Conservation (phyloP, 2,113 vertebrate species). For the Cheilinus undulatus region DNA sequence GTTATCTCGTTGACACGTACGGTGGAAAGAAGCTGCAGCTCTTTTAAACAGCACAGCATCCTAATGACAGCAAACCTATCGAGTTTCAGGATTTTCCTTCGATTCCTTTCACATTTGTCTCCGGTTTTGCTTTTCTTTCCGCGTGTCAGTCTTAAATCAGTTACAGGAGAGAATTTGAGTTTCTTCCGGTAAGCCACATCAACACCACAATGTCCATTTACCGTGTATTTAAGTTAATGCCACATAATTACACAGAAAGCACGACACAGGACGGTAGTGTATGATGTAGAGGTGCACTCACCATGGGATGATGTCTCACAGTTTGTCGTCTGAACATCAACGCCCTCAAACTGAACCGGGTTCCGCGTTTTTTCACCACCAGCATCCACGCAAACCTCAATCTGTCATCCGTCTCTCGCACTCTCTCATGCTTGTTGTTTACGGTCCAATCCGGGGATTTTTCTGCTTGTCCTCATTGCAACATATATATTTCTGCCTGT, state of each 20-base stretch:
- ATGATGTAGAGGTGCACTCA: constrained; percentile 55
- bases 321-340: constrained; percentile 4
- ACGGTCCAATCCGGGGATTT: constrained; percentile 65
- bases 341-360: constrained; percentile 2
- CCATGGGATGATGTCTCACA: constrained; percentile 31
- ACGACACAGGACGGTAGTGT: neutral
- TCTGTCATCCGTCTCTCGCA: constrained; percentile 35
- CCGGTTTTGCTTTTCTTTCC: neutral
- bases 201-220: neutral
- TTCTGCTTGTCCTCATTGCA: constrained; percentile 22
- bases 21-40: too few species aligned
- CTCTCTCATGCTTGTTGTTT: constrained; percentile 69
- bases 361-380: constrained; percentile 1
- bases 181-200: too few species aligned
- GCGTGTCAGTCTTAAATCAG: neutral
- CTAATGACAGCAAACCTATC: neutral
- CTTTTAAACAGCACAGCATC: neutral
- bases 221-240: neutral
- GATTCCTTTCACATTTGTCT: fast-evolving
- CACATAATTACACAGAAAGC: neutral
- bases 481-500: constrained; percentile 5
- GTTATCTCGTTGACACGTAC: too few species aligned
- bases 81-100: neutral
- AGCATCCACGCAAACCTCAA: neutral
- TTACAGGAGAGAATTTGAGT: neutral